Evolutionary conservation across 2,797 vertebrate genomes (phyloP), one percentile per base, ranked within the genome.

Genomic region (Xiphophorus birchmanni): DNA sequence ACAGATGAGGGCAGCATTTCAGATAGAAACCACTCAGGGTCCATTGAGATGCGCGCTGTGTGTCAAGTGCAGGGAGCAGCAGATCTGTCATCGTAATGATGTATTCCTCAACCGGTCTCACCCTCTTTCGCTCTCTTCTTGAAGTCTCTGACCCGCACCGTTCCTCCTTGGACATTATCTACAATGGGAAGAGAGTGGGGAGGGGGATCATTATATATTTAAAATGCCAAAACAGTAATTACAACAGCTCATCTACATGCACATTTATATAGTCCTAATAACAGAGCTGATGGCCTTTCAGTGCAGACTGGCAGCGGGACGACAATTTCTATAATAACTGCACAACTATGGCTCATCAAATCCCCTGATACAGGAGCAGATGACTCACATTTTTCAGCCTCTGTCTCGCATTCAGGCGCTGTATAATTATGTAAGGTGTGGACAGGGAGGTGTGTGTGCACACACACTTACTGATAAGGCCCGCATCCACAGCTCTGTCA

Each of bases 61-160:
- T 91, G 79, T 88, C 74, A 82, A 87, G 90, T 71, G 79, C 80
- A 56, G 54, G 29, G 45, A 76, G 75, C 80, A 76, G 85, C 84
- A 86, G 77, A 82, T 89, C 78, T 78, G 84, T 86, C 81, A 79
- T 11, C 17, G 73, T 80, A 77, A 83, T 69, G 65, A 82, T 72
- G 73, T 45, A 75, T 56, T 56, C 45, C 77, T 82, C 44, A 26
- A 15, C 74, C 45, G 58, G 35, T 26, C 85, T 97, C 95, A 99
- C 98, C 97, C 95, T 99, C 97, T 95, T 96, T 95, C 83, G 98
- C 97, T 94, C 96, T 96, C 91, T 92, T 97, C 96, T 95, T 96
- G 92, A 98, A 98, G 91, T 98, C 97, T 93, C 93, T 93, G 84
- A 99, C 97, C 94, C 96, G 86, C 91, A 99, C 94, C 92, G 91